phyloP scores from a whole-genome alignment of 2,113 vertebrate genomes.

The Daboia siamensis region DNA sequence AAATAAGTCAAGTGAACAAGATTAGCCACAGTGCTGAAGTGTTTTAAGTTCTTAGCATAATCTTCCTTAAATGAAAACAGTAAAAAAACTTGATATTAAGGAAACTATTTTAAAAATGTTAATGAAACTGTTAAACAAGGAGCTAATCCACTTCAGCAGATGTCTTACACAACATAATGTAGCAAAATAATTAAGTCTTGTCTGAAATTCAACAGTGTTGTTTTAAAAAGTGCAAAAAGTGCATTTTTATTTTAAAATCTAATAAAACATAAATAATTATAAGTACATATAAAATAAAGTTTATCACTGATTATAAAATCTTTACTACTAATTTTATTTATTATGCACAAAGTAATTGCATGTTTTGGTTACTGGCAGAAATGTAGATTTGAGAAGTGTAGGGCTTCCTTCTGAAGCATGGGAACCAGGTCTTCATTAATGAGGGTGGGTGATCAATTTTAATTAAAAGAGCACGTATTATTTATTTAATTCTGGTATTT shows the following conservation, averaged over 20 bases:
- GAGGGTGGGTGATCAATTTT: neutral
- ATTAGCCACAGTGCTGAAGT: constrained; percentile 51
- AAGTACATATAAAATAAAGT: neutral
- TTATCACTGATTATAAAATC: neutral
- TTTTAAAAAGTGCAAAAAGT: constrained; percentile 34
- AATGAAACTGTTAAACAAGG: constrained; percentile 60
- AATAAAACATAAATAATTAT: neutral
- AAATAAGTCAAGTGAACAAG: constrained; percentile 44
- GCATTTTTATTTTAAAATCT: neutral
- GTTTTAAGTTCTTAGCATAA: constrained; percentile 51
- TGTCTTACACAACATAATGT: constrained; percentile 57
- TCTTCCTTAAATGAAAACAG: constrained; percentile 71
- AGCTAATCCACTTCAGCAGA: constrained; percentile 59
- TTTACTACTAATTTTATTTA: neutral
- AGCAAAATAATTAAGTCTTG: constrained; percentile 43
- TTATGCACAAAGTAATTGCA: neutral
- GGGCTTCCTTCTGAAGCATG: neutral
- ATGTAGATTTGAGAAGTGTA: neutral
- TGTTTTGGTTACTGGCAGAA: neutral
- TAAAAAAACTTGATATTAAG: constrained; percentile 66
- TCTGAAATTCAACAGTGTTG: constrained; percentile 46
- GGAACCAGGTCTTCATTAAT: neutral
- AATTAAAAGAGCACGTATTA: neutral
- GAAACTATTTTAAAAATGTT: constrained; percentile 64
- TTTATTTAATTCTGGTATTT: neutral